Evolutionary conservation across 92 coral and sea anemone genomes (phyloP).

Genomic region (Palythoa grandis): DNA sequence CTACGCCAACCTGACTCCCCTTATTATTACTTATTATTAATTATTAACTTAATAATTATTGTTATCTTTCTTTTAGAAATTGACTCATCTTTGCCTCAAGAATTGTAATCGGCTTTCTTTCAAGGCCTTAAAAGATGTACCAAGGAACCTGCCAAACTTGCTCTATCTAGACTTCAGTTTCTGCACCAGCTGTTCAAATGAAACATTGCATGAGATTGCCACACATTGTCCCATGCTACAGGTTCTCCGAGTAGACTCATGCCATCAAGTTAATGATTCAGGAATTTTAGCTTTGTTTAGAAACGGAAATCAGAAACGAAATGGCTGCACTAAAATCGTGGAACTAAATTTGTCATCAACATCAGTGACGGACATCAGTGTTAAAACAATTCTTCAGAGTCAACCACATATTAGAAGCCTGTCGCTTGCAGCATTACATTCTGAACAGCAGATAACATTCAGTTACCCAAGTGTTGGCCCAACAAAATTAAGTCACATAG

Average conservation of each 20-base stretch:
- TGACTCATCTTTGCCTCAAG: conserved; percentile 71
- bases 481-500: conserved; percentile 50
- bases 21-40: too few species aligned
- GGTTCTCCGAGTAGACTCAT: conserved; percentile 65
- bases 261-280: conserved; percentile 67
- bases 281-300: conserved; percentile 65
- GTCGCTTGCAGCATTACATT: conserved; percentile 50
- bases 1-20: too few species aligned
- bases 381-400: conserved; percentile 45
- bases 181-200: conserved; percentile 59
- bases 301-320: conserved; percentile 12
- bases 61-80: conserved; percentile 59
- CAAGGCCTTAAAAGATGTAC: conserved; percentile 60
- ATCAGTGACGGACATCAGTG: conserved; percentile 61
- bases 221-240: conserved; percentile 59
- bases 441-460: conserved; percentile 16
- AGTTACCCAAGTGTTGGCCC: conserved; percentile 14
- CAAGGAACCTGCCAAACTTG: conserved; percentile 60
- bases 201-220: conserved; percentile 61
- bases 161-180: conserved; percentile 62
- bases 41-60: background rate
- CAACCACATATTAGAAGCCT: conserved; percentile 65
- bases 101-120: conserved; percentile 71
- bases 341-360: conserved; percentile 77
- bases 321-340: conserved; percentile 43